Percentiles rank a stretch among this genome's conserved stretches.
These are phyloP conservation scores for Lycaon pictus DNA, from an alignment of 2,113 vertebrate genomes.

Conservation along the genomic window DNA sequence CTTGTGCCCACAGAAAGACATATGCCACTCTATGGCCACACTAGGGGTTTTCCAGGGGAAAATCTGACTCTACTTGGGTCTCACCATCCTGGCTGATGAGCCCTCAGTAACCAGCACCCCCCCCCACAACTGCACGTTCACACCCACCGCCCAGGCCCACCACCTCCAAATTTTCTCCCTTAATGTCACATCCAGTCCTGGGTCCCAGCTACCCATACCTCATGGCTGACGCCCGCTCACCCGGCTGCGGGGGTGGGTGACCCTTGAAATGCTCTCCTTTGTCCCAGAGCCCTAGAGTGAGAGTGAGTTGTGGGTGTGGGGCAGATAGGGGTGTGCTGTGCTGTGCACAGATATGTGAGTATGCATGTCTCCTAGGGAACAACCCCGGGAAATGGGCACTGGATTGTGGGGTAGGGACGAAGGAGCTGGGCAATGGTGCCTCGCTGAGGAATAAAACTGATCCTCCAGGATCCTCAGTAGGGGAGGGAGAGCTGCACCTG, in stretches of 20 bases:
- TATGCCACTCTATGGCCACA: accelerated
- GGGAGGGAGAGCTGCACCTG: neutral
- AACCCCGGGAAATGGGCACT: neutral
- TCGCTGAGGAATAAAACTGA: neutral
- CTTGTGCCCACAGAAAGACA: accelerated
- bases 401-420: neutral
- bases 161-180: neutral
- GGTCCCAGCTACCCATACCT: neutral
- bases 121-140: neutral
- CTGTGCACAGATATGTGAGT: neutral
- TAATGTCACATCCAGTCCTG: neutral
- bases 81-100: neutral
- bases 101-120: neutral
- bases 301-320: neutral
- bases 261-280: neutral
- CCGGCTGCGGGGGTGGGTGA: neutral
- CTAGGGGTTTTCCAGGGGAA: neutral
- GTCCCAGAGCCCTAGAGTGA: neutral
- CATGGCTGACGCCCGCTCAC: accelerated
- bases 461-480: neutral
- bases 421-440: accelerated
- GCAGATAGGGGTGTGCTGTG: neutral
- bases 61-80: accelerated
- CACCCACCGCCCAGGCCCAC: too few species aligned
- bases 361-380: accelerated